Evolutionary conservation across 2,888 invertebrate genomes (phyloP), one percentile per base, ranked within the genome.

Genomic region (Monopis laevigella): DNA sequence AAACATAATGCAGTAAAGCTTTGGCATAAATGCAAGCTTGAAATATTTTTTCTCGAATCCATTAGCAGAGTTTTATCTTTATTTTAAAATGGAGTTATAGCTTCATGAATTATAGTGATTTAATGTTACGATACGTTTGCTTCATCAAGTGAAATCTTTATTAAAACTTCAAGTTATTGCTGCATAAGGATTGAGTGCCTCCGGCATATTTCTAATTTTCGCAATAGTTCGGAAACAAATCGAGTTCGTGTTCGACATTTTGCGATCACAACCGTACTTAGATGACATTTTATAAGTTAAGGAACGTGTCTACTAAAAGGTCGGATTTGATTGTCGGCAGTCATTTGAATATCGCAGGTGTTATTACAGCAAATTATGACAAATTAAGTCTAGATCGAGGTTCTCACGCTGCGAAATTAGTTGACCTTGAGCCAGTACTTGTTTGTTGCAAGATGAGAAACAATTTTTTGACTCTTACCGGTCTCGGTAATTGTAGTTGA

Each of bases 171-270:
- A 7, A 32, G 10, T 14, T n/a, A 36, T 11, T 19, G 2, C n/a
- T 21, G 13, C n/a, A 21, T 21, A 36, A 36, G 21, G 36, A 21
- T 36, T 55, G 52, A 52, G 50, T 54, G 65, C 66, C 62, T 51
- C 49, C 51, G 58, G 65, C 62, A 52, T 63, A 62, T 70, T 73
- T 65, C 62, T 65, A 42, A 61, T 73, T 75, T 72, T 74, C 69
- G 70, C 65, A 73, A 72, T 58, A 52, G 56, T 53, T 69, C 63
- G 62, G 65, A 67, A 74, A 71, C 67, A 68, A 74, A 73, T 73
- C 62, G 73, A 72, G 65, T 70, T 77, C 72, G 72, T 73, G 74
- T 77, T 72, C 72, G 73, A 74, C 75, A 77, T 77, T 77, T 75
- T 64, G 71, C 69, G 73, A 77, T 71, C 70, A 71, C 66, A 59